Evolutionary conservation across 2,113 vertebrate genomes (phyloP).

Genomic region (Pristiophorus japonicus): DNA sequence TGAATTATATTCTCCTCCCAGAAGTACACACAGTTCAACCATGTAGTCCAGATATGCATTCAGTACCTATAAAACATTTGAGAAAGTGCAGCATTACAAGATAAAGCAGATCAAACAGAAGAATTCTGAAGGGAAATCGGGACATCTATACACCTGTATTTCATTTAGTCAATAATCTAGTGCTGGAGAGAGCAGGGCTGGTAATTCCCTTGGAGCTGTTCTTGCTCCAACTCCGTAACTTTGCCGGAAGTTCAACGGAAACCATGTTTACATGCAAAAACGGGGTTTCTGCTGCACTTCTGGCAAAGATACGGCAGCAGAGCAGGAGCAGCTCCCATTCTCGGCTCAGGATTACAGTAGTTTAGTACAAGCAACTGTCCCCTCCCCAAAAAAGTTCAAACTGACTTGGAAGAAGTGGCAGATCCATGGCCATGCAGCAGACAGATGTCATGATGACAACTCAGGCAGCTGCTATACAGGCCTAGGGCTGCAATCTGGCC

Average conservation of each 20-base stretch:
- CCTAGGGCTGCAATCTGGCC: background rate
- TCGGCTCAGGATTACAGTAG: background rate
- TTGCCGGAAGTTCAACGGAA: background rate
- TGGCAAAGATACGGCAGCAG: background rate
- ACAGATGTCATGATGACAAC: background rate
- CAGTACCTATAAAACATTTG: constrained; percentile 63
- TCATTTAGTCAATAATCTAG: background rate
- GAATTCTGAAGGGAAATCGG: background rate
- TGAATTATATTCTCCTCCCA: constrained; percentile 66
- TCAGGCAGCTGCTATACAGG: background rate
- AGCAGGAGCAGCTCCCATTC: background rate
- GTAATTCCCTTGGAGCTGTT: background rate
- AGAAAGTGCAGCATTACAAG: background rate
- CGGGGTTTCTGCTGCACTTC: background rate
- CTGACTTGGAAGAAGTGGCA: background rate
- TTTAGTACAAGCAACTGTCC: background rate
- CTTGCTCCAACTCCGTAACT: background rate
- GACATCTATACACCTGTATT: background rate
- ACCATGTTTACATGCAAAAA: background rate
- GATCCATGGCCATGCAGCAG: background rate
- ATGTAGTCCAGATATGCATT: constrained; percentile 89
- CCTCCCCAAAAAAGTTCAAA: background rate
- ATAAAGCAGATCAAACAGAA: background rate
- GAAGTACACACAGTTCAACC: constrained; percentile 82
- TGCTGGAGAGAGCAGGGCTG: background rate